A percentile compares a stretch with the other conserved stretches of the same genome.
phyloP scores from a whole-genome alignment of 2,113 vertebrate species.

The Regulus satrapa region DNA sequence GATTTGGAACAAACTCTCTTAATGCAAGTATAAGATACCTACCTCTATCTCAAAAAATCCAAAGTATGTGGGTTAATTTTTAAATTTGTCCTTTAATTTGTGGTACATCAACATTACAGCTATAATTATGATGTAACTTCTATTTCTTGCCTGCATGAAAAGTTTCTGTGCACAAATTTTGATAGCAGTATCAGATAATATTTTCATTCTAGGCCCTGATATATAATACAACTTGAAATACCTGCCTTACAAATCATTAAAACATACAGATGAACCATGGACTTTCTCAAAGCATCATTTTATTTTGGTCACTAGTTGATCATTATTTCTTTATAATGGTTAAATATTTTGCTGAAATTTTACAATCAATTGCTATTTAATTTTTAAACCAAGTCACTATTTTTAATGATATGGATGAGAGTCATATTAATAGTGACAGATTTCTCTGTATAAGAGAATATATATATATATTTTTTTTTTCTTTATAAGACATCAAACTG shows the following conservation, averaged over 20 bases:
- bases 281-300: neutral
- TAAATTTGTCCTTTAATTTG: neutral
- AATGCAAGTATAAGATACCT: neutral
- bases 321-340: neutral
- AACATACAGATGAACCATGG: neutral
- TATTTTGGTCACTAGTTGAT: neutral
- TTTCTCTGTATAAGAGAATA: neutral
- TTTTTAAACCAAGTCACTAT: neutral
- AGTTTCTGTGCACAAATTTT: neutral
- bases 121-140: neutral
- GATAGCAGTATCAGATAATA: neutral
- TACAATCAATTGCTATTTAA: neutral
- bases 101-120: neutral
- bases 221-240: neutral
- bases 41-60: neutral
- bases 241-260: neutral
- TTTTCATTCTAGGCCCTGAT: neutral
- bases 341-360: neutral
- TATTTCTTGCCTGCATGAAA: neutral
- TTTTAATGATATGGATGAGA: neutral
- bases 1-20: neutral
- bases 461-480: no score
- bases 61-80: neutral
- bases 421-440: neutral
- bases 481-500: neutral